These are phyloP conservation scores for Tenualosa ilisha DNA, from an alignment of 2,797 vertebrate species.

Conservation along the genomic window DNA sequence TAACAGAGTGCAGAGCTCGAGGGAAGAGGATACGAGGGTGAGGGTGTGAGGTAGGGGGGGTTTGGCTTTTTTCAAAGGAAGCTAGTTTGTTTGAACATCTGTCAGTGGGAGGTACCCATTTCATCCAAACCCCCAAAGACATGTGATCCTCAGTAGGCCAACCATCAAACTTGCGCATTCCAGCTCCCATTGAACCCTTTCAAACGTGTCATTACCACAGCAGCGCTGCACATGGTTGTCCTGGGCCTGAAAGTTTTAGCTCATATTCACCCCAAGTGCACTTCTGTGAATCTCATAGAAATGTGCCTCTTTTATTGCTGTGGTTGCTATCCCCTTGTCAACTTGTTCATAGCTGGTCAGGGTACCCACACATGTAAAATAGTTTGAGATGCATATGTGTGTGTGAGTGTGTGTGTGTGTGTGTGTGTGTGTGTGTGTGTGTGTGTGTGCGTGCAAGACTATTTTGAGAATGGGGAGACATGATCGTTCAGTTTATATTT, in stretches of 20 bases:
- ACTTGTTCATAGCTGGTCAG: background rate
- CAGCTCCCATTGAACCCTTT: conserved; percentile 1
- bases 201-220: background rate
- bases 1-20: background rate
- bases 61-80: background rate
- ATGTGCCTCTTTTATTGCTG: background rate
- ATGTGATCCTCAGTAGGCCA: background rate
- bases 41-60: background rate
- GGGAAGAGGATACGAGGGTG: background rate
- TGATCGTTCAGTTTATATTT: conserved; percentile 12
- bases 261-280: background rate
- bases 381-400: background rate
- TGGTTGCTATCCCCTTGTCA: background rate
- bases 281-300: background rate
- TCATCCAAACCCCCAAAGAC: background rate
- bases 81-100: conserved; percentile 13
- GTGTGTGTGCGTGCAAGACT: conserved; percentile 1
- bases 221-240: background rate
- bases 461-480: conserved; percentile 17
- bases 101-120: background rate
- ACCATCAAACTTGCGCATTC: background rate
- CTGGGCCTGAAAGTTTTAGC: background rate
- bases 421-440: background rate
- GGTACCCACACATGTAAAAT: background rate
- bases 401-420: conserved; percentile 22